Conservation (phyloP, 2,113 vertebrate species). For the Petaurus breviceps region DNA sequence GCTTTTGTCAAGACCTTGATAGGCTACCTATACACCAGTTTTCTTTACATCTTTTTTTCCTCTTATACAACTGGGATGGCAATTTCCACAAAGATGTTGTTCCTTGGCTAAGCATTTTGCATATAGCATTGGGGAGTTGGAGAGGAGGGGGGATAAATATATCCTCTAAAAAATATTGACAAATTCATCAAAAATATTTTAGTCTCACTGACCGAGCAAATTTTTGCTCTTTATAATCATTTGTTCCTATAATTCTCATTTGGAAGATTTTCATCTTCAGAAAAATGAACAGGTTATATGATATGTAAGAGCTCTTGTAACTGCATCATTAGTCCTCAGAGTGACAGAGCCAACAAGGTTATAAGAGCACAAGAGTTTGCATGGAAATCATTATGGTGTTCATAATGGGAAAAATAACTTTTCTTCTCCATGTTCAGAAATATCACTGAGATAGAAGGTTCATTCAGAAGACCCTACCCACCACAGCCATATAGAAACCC, state of each 20-base stretch:
- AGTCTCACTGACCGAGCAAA: not conserved
- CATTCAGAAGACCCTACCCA: not conserved
- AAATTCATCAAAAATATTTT: not conserved
- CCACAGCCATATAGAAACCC: not conserved
- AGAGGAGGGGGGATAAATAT: not conserved
- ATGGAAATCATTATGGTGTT: not conserved
- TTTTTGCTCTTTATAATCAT: conserved; percentile 40
- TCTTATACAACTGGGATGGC: conserved; percentile 22
- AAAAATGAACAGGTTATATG: not conserved
- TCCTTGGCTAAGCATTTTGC: conserved; percentile 37
- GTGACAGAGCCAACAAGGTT: not conserved
- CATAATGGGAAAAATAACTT: not conserved
- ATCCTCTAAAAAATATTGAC: conserved; percentile 13
- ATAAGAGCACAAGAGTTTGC: conserved; percentile 3
- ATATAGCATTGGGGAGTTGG: not conserved
- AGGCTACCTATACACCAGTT: not conserved
- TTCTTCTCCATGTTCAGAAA: not conserved
- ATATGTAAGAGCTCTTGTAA: not conserved
- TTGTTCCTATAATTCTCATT: conserved; percentile 35
- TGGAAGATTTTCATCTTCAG: conserved; percentile 40
- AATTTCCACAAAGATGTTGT: conserved; percentile 20
- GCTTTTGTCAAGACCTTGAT: not conserved
- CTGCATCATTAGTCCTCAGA: conserved; percentile 24
- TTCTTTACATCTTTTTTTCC: conserved; percentile 27
- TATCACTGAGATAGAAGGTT: not conserved